These are phyloP conservation scores for Zeuzera pyrina DNA, from an alignment of 2,888 invertebrate species.

Conservation along the genomic window DNA sequence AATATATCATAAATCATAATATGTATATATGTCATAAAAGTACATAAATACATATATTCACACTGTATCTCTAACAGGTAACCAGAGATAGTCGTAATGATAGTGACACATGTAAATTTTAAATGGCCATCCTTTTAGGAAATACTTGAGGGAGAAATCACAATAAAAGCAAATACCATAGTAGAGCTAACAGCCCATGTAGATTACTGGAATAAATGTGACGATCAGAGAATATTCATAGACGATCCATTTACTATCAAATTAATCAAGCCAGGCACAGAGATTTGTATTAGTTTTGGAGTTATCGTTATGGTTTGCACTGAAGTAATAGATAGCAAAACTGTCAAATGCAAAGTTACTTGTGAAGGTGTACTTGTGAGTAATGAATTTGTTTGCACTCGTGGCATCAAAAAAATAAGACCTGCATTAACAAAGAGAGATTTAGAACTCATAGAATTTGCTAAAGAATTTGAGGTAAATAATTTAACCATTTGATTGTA, in stretches of 20 bases:
- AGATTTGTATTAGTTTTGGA: conserved; percentile 30
- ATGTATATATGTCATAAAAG: no score
- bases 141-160: conserved; percentile 5
- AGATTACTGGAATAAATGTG: conserved; percentile 28
- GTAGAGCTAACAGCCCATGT: conserved; percentile 26
- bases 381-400: conserved; percentile 26
- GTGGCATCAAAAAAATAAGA: conserved; percentile 25
- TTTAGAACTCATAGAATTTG: conserved; percentile 31
- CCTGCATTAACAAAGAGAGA: conserved; percentile 31
- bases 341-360: conserved; percentile 28
- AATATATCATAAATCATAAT: no score
- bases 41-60: no score
- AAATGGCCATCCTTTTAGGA: no score
- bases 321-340: conserved; percentile 20
- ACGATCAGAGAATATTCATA: conserved; percentile 28
- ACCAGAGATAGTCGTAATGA: no score
- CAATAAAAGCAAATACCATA: conserved; percentile 16
- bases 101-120: no score
- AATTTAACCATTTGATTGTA: no score
- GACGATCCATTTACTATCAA: conserved; percentile 29
- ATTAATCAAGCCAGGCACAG: conserved; percentile 24
- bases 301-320: conserved; percentile 27
- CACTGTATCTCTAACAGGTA: no score
- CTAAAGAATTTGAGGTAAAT: conserved; percentile 31
- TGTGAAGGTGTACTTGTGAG: conserved; percentile 24